Evolutionary conservation across 2,113 vertebrate genomes (phyloP).

Genomic region (Gymnocephalus cernua): DNA sequence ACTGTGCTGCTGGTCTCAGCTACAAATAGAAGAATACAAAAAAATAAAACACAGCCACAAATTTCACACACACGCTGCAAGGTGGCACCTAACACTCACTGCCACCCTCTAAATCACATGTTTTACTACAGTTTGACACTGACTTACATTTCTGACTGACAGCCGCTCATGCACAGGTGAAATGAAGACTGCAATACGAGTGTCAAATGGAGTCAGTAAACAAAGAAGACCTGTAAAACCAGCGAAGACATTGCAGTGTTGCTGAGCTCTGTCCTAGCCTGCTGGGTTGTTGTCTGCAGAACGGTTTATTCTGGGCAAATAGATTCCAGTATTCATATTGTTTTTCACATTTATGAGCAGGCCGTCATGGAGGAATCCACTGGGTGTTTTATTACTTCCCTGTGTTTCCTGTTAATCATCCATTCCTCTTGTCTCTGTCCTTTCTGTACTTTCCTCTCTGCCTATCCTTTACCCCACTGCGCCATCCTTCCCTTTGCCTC

Average conservation of each 20-base stretch:
- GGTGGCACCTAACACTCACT: constrained; percentile 14
- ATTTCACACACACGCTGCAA: constrained; percentile 14
- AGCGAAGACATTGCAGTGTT: constrained; percentile 31
- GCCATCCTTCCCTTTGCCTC: constrained; percentile 47
- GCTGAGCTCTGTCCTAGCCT: constrained; percentile 31
- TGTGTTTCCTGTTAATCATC: constrained; percentile 53
- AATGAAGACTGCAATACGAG: constrained; percentile 32
- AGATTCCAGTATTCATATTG: constrained; percentile 66
- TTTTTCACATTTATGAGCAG: constrained; percentile 70
- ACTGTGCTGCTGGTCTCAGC: constrained; percentile 16
- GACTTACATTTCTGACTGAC: constrained; percentile 53
- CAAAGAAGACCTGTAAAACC: constrained; percentile 45
- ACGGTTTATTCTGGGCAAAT: constrained; percentile 66
- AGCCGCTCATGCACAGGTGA: constrained; percentile 37
- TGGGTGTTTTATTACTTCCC: constrained; percentile 60
- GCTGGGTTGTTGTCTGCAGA: constrained; percentile 53
- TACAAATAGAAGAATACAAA: constrained; percentile 24
- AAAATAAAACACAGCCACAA: constrained; percentile 35
- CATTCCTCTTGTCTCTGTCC: constrained; percentile 45
- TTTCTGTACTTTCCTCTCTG: constrained; percentile 45
- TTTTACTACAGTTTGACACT: constrained; percentile 47
- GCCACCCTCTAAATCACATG: constrained; percentile 26
- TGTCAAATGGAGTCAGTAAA: constrained; percentile 49
- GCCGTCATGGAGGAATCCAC: constrained; percentile 61
- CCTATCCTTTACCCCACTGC: constrained; percentile 56